Conservation (phyloP, 2,888 invertebrate genomes). For the Amphipyra tragopoginis region DNA sequence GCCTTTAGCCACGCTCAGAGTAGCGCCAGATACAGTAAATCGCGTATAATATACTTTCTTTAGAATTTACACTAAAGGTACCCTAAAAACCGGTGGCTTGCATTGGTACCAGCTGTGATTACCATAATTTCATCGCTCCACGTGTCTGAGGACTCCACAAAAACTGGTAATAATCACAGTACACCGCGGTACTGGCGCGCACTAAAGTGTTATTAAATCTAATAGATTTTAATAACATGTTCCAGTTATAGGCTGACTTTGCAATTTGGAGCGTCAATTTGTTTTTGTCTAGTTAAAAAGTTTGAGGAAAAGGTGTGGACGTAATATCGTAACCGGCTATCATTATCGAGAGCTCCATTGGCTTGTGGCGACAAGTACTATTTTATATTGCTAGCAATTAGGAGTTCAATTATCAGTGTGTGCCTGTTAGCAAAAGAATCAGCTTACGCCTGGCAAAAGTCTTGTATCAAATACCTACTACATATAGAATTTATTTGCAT, state of each 20-base stretch:
- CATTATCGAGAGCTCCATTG: constrained; percentile 10
- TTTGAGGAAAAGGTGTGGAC: constrained; percentile 28
- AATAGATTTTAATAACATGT: constrained; percentile 37
- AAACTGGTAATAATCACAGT: constrained; percentile 88
- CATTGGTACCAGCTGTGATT: constrained; percentile 85
- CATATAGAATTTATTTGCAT: too few relatives aligned
- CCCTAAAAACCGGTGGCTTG: constrained; percentile 78
- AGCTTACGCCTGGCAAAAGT: too few relatives aligned
- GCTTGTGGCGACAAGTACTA: neutral
- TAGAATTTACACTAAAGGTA: constrained; percentile 58
- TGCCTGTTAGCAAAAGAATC: too few relatives aligned
- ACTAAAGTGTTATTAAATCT: constrained; percentile 58
- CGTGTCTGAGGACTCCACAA: constrained; percentile 86
- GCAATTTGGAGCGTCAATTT: constrained; percentile 21
- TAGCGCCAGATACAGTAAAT: neutral
- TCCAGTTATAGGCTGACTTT: constrained; percentile 15
- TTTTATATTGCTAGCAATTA: neutral
- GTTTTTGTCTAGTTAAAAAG: constrained; percentile 10
- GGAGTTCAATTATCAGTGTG: too few relatives aligned
- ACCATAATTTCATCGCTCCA: constrained; percentile 89
- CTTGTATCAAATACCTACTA: too few relatives aligned
- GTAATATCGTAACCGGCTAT: constrained; percentile 17
- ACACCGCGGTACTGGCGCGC: constrained; percentile 71
- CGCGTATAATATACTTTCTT: constrained; percentile 25
- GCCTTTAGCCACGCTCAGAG: neutral